Evolutionary conservation across 2,888 invertebrate genomes (phyloP).

Genomic region (Palloptera scutellata): DNA sequence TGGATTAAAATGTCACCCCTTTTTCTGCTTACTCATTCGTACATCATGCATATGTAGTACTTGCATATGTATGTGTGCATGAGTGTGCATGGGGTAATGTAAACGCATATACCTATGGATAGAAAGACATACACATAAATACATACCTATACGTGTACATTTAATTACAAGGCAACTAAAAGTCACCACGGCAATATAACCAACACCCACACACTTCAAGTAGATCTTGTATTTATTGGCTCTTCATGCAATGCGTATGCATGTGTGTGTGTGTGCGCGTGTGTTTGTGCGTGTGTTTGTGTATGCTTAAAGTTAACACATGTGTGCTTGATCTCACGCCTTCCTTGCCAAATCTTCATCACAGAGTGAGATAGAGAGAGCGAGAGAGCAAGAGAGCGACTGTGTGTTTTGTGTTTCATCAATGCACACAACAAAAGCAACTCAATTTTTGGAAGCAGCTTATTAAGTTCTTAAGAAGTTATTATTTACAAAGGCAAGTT

Average conservation of each 20-base stretch:
- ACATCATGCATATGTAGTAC: neutral
- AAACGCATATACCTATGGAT: too few relatives aligned
- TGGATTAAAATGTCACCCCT: conserved; percentile 59
- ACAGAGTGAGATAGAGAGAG: too few relatives aligned
- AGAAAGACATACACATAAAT: neutral
- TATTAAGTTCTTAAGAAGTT: conserved; percentile 33
- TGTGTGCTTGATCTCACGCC: neutral
- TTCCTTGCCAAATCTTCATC: too few relatives aligned
- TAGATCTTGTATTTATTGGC: neutral
- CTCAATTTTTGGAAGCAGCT: conserved; percentile 26
- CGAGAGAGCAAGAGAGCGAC: too few relatives aligned
- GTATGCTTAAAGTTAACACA: neutral
- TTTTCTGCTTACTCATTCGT: conserved; percentile 19
- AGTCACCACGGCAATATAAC: conserved; percentile 33
- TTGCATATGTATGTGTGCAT: conserved; percentile 1
- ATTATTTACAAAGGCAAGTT: conserved; percentile 20
- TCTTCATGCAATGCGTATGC: conserved; percentile 10
- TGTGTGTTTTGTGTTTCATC: neutral
- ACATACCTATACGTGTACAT: neutral
- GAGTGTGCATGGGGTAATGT: neutral
- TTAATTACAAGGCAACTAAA: conserved; percentile 42
- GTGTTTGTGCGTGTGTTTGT: conserved; percentile 10
- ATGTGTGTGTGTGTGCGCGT: conserved; percentile 18
- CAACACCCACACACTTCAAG: conserved; percentile 17
- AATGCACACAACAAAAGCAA: neutral